Evolutionary conservation across 23 tunicate genomes (phyloP).

Genomic region (Halocynthia aurantium): DNA sequence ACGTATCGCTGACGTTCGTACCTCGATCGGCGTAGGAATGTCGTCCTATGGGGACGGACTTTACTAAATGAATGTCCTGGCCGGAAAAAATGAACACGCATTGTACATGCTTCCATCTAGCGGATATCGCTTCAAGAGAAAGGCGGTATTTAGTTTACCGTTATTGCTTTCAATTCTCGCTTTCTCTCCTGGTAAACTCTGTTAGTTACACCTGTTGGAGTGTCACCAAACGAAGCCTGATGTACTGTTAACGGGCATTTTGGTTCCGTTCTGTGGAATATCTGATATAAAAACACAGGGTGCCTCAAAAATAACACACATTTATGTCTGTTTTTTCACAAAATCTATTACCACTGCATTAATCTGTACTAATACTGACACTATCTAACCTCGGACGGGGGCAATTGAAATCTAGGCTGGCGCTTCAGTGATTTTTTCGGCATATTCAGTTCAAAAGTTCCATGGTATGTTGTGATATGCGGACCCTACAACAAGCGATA

Average conservation of each 20-base stretch:
- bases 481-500: slow-evolving; percentile 24
- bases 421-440: neutral
- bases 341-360: neutral
- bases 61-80: slow-evolving; percentile 29
- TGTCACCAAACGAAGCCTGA: slow-evolving; percentile 51
- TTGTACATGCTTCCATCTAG: neutral
- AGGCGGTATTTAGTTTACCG: slow-evolving; percentile 24
- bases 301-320: neutral
- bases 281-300: slow-evolving; percentile 16
- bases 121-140: neutral
- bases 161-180: slow-evolving; percentile 30
- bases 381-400: slow-evolving; percentile 30
- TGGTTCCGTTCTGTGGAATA: slow-evolving; percentile 44
- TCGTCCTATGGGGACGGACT: slow-evolving; percentile 52
- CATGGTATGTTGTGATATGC: slow-evolving; percentile 38
- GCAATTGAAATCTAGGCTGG: slow-evolving; percentile 25
- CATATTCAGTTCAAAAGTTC: slow-evolving; percentile 29
- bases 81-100: neutral
- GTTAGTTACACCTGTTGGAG: slow-evolving; percentile 15
- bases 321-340: neutral
- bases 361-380: neutral
- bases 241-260: slow-evolving; percentile 45
- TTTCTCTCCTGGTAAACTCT: slow-evolving; percentile 29
- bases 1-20: slow-evolving; percentile 26
- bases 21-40: slow-evolving; percentile 14